Percentiles rank a stretch among this genome's conserved stretches.
Evolutionary conservation across 1,140 invertebrate genomes (phyloP).

Genomic region (Trissolcus basalis): DNA sequence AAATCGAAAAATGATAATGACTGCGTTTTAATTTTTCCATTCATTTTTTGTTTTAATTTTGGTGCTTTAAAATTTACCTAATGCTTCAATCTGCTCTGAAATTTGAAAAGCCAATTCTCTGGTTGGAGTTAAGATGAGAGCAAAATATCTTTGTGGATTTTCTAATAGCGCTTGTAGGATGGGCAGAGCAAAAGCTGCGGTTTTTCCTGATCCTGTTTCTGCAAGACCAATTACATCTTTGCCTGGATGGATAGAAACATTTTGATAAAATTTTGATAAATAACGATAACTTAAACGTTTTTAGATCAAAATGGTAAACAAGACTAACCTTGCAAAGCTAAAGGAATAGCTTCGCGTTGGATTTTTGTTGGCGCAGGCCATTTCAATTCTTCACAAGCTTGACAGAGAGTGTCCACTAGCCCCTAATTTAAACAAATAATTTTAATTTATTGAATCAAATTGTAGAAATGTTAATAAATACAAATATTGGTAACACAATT

Average conservation of each 20-base stretch:
- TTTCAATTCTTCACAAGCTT: conserved; percentile 93
- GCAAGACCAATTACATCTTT: conserved; percentile 97
- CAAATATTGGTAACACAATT: too few relatives aligned
- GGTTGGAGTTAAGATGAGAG: conserved; percentile 95
- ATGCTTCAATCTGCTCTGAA: conserved; percentile 95
- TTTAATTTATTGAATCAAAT: too few relatives aligned
- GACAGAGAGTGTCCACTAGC: conserved; percentile 91
- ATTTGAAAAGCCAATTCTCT: conserved; percentile 98
- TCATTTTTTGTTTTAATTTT: not conserved
- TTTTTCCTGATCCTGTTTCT: conserved; percentile 99
- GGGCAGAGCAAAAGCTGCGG: conserved; percentile 96
- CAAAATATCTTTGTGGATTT: conserved; percentile 95
- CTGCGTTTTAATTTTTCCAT: not conserved
- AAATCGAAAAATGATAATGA: not conserved
- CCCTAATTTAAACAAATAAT: conserved; percentile 79
- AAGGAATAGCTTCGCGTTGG: conserved; percentile 93
- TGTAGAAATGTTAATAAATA: too few relatives aligned
- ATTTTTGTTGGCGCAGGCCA: conserved; percentile 97
- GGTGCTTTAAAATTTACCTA: conserved; percentile 77
- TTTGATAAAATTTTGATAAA: too few relatives aligned
- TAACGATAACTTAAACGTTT: too few relatives aligned
- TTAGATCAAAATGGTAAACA: not conserved
- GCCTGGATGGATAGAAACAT: too few relatives aligned
- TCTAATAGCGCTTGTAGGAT: conserved; percentile 94
- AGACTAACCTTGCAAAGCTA: conserved; percentile 85